A percentile compares a stretch with the other conserved stretches of the same genome.
These are phyloP conservation scores for Nycteola revayana DNA, from an alignment of 2,888 invertebrate species.

Conservation along the genomic window DNA sequence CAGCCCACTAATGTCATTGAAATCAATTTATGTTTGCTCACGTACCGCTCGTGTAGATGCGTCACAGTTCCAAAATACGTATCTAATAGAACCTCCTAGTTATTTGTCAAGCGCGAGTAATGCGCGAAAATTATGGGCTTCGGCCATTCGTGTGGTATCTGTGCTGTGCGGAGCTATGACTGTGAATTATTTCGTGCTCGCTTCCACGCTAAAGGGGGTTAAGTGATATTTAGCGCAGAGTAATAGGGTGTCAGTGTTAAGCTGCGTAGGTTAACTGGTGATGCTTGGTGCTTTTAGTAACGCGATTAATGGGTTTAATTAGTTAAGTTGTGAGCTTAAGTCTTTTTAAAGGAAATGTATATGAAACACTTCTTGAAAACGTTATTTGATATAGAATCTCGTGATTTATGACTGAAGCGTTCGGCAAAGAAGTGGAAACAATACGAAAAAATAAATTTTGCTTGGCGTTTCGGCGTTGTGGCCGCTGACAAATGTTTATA, in stretches of 20 bases:
- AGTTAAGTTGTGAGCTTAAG: too few species aligned
- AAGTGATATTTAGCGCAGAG: background rate
- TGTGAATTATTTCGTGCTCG: slow-evolving; percentile 7
- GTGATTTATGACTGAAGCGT: too few species aligned
- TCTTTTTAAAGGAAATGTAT: too few species aligned
- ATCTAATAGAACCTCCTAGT: slow-evolving; percentile 1
- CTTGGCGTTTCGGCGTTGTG: too few species aligned
- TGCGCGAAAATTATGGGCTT: slow-evolving; percentile 29
- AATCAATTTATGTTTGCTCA: slow-evolving; percentile 36
- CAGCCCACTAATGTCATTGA: slow-evolving; percentile 26
- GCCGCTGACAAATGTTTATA: too few species aligned
- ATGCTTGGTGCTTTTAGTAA: too few species aligned
- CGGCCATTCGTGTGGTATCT: slow-evolving; percentile 18
- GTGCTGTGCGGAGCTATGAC: slow-evolving; percentile 9
- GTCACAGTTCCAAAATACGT: slow-evolving; percentile 3
- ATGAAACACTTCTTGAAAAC: too few species aligned
- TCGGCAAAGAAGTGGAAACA: too few species aligned
- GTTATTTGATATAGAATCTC: too few species aligned
- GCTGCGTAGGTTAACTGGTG: too few species aligned
- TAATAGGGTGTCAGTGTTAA: background rate
- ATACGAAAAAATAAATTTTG: too few species aligned
- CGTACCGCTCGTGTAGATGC: slow-evolving; percentile 24
- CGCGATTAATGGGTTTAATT: too few species aligned
- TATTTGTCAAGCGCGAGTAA: slow-evolving; percentile 36
- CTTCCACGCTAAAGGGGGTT: background rate